Evolutionary conservation across 1,140 invertebrate genomes (phyloP).

Genomic region (Bombus picipes): DNA sequence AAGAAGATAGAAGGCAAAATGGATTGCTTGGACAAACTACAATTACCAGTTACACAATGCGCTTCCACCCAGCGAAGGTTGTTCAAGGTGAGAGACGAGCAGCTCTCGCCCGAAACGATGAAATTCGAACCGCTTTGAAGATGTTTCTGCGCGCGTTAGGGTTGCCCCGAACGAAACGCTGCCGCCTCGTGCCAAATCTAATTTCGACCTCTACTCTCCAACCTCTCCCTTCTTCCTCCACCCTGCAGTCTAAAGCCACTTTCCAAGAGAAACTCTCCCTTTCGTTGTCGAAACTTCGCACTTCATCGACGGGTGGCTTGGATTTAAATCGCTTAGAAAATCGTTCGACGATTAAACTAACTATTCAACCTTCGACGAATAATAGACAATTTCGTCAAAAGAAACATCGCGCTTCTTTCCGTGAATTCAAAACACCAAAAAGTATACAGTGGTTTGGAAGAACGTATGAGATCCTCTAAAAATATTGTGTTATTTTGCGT

Average conservation of each 20-base stretch:
- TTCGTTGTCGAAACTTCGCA: constrained; percentile 45
- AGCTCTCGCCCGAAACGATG: constrained; percentile 16
- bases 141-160: constrained; percentile 16
- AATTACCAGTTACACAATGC: constrained; percentile 41
- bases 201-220: constrained; percentile 51
- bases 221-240: background rate
- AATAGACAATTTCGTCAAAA: background rate
- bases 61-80: constrained; percentile 13
- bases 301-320: constrained; percentile 11
- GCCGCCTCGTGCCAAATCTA: constrained; percentile 48
- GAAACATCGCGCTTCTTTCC: background rate
- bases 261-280: constrained; percentile 40
- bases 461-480: no score
- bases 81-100: constrained; percentile 42
- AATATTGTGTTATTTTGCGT: no score
- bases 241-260: constrained; percentile 36
- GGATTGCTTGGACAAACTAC: constrained; percentile 43
- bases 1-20: background rate
- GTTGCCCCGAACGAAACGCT: constrained; percentile 3
- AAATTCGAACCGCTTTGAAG: constrained; percentile 58
- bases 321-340: constrained; percentile 11
- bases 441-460: no score
- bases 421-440: background rate
- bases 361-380: background rate
- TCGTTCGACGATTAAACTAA: background rate